A percentile compares a stretch with the other conserved stretches of the same genome.
These are phyloP conservation scores for Dryobates pubescens DNA, from an alignment of 2,797 vertebrate species.

Conservation along the genomic window DNA sequence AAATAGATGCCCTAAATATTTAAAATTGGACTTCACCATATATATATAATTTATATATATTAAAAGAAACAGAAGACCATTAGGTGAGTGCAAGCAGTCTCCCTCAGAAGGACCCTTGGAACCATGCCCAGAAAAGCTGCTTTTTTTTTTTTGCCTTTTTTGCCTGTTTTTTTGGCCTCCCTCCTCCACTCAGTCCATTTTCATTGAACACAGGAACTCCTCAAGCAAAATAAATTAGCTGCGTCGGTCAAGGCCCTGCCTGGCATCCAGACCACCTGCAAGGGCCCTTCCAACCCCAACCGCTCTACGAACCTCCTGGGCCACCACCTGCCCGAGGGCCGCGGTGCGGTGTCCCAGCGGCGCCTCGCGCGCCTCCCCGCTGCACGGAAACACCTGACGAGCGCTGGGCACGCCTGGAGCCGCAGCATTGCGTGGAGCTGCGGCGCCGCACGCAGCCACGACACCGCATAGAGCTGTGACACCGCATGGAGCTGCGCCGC, in stretches of 20 bases:
- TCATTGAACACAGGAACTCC: conserved; percentile 27
- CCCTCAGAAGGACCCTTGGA: conserved; percentile 67
- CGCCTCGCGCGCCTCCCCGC: neutral
- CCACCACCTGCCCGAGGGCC: neutral
- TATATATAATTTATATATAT: conserved; percentile 73
- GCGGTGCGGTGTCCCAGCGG: conserved; percentile 23
- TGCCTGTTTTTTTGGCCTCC: neutral
- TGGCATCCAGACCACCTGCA: neutral
- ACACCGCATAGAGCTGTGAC: too few species aligned
- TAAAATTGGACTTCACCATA: conserved; percentile 76
- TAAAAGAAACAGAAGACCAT: conserved; percentile 72
- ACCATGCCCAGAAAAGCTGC: conserved; percentile 73
- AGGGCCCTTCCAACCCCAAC: too few species aligned
- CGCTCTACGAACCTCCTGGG: neutral
- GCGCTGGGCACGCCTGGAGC: neutral
- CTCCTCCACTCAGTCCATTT: conserved; percentile 30
- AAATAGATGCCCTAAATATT: conserved; percentile 77
- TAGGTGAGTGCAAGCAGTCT: conserved; percentile 72
- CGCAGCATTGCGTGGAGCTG: neutral
- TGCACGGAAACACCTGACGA: conserved; percentile 61
- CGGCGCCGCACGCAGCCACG: neutral
- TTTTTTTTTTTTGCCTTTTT: neutral
- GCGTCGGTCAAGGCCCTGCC: conserved; percentile 51
- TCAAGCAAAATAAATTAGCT: conserved; percentile 58
- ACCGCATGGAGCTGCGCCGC: too few species aligned